Evolutionary conservation across 2,113 vertebrate genomes (phyloP), one percentile per base, ranked within the genome.

Genomic region (Chloropsis hardwickii): DNA sequence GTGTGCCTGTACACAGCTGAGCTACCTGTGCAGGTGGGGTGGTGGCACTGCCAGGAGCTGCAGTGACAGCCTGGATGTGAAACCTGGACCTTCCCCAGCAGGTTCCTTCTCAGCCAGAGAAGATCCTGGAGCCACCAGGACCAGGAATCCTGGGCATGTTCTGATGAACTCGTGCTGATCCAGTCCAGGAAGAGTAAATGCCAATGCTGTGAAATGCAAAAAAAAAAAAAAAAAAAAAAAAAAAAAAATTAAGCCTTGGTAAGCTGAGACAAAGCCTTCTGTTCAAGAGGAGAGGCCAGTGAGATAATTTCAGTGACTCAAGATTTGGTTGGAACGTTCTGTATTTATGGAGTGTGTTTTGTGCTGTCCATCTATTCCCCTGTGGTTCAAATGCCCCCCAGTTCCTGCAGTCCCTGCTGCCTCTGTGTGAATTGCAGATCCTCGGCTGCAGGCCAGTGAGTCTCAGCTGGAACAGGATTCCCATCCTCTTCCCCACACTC

Each of bases 221-320:
- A 74, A n/a, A 16, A 60, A 35, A 50, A 14, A 47, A 47, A 47
- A 40, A 57, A 77, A 84, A 65, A 40, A 53, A 67, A 61, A 51
- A 77, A 84, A 64, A 33, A 21, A 42, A 14, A 40, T 6, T 10
- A 29, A 42, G 60, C 64, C 81, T 56, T 74, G 56, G 72, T 64
- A 33, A 91, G 53, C 31, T 50, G 73, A 81, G 89, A 92, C 86
- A 89, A 85, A 81, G 73, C 66, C 64, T 87, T 81, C 37, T 82
- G 73, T 91, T 81, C n/a, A 48, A 79, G 60, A 76, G 48, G 20
- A 69, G 94, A 95, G 89, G 81, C 61, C 78, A 53, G 6, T 92
- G 94, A 95, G 81, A 27, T 84, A 14, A 95, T 94, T 37, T 22
- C 78, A 82, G 12, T 89, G 91, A 95, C 89, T 92, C 70, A 81